Evolutionary conservation across 2,113 vertebrate genomes (phyloP).

Genomic region (Microtus oregoni): DNA sequence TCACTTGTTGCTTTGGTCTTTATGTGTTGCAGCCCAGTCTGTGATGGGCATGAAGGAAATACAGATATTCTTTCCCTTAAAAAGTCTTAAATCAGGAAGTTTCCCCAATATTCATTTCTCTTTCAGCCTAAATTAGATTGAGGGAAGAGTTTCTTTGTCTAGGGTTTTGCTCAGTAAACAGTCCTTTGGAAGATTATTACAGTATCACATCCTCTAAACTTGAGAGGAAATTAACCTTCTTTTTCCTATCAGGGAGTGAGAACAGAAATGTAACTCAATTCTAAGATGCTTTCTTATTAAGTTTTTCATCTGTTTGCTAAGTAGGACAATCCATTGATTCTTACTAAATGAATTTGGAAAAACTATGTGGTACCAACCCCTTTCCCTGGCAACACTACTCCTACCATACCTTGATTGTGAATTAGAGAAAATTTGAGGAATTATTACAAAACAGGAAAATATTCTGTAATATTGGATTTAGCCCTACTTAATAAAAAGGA

Average conservation of each 20-base stretch:
- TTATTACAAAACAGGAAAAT: background rate
- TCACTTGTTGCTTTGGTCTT: background rate
- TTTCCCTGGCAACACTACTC: no score
- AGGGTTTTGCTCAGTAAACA: background rate
- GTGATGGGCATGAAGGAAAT: background rate
- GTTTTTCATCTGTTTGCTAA: background rate
- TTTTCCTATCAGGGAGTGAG: background rate
- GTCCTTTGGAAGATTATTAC: background rate
- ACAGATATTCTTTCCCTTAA: background rate
- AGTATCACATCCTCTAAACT: background rate
- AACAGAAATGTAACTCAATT: background rate
- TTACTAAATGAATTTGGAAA: background rate
- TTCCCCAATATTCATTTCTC: constrained; percentile 35
- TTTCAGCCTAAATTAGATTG: constrained; percentile 26
- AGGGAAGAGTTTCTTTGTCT: background rate
- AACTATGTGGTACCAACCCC: background rate
- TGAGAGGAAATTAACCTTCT: background rate
- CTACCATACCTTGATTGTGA: background rate
- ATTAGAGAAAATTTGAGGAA: background rate
- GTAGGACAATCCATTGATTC: background rate
- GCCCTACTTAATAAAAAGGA: background rate
- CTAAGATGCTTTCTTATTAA: background rate
- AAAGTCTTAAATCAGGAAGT: background rate
- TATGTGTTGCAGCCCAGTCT: background rate
- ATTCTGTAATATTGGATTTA: background rate